phyloP scores from a whole-genome alignment of 2,797 vertebrate species.

The Aotus griseimembra region DNA sequence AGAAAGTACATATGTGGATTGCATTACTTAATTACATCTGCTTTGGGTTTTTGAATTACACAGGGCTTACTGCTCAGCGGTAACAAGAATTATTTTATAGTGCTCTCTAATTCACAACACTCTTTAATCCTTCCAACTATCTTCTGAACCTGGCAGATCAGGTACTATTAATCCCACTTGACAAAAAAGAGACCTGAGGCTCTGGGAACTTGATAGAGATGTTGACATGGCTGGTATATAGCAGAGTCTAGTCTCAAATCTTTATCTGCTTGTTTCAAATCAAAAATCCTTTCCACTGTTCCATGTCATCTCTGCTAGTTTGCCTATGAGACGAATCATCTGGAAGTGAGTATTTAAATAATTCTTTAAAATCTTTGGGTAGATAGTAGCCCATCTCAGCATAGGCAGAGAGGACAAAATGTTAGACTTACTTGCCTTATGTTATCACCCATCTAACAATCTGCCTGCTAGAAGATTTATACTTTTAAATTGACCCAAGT shows the following conservation, averaged over 20 bases:
- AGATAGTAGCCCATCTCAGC: neutral
- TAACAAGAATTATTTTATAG: neutral
- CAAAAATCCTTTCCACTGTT: neutral
- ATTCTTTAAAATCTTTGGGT: neutral
- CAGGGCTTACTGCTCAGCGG: neutral
- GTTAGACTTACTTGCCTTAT: neutral
- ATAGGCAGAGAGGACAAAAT: neutral
- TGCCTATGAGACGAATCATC: neutral
- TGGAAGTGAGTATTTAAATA: neutral
- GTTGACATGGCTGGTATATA: neutral
- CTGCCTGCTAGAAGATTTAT: neutral
- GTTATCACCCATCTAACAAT: neutral
- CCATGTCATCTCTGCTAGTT: neutral
- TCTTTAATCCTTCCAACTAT: neutral
- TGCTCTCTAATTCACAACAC: neutral
- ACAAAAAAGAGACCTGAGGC: neutral
- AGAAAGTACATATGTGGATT: neutral
- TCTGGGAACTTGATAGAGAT: neutral
- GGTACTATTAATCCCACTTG: neutral
- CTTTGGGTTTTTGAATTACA: neutral
- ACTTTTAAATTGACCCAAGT: slow-evolving; percentile 17
- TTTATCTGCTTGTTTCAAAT: neutral
- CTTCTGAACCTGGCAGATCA: neutral
- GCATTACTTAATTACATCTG: neutral
- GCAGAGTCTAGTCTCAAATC: neutral